phyloP scores from a whole-genome alignment of 2,888 invertebrate species.

The Incurvaria masculella region DNA sequence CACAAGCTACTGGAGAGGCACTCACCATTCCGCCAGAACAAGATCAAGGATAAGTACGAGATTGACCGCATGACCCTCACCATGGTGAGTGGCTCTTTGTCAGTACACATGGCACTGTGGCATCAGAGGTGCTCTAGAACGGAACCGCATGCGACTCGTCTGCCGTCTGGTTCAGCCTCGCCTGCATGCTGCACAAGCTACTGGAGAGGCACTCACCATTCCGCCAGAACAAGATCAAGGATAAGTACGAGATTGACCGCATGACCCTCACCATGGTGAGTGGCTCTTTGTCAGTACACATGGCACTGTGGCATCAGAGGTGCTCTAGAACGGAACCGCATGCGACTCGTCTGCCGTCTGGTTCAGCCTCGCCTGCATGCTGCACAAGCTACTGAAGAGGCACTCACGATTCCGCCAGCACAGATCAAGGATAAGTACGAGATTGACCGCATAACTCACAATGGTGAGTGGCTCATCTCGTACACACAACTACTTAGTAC shows the following conservation, averaged over 20 bases:
- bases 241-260: constrained; percentile 98
- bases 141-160: constrained; percentile 98
- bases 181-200: constrained; percentile 99
- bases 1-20: constrained; percentile 99
- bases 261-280: constrained; percentile 99
- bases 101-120: constrained; percentile 99
- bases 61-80: constrained; percentile 99
- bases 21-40: constrained; percentile 98
- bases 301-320: constrained; percentile 96
- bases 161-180: constrained; percentile 99
- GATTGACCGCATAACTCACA: constrained; percentile 95
- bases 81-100: constrained; percentile 73
- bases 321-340: constrained; percentile 87
- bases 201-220: constrained; percentile 99
- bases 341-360: constrained; percentile 96
- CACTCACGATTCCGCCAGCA: constrained; percentile 95
- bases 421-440: constrained; percentile 94
- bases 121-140: constrained; percentile 98
- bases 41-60: constrained; percentile 99
- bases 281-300: constrained; percentile 72
- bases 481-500: constrained; percentile 96
- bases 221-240: constrained; percentile 98
- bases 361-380: constrained; percentile 96
- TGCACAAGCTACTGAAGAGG: constrained; percentile 91
- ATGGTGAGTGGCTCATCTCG: too few species aligned